Evolutionary conservation across 2,888 invertebrate genomes (phyloP).

Genomic region (Apamea monoglypha): DNA sequence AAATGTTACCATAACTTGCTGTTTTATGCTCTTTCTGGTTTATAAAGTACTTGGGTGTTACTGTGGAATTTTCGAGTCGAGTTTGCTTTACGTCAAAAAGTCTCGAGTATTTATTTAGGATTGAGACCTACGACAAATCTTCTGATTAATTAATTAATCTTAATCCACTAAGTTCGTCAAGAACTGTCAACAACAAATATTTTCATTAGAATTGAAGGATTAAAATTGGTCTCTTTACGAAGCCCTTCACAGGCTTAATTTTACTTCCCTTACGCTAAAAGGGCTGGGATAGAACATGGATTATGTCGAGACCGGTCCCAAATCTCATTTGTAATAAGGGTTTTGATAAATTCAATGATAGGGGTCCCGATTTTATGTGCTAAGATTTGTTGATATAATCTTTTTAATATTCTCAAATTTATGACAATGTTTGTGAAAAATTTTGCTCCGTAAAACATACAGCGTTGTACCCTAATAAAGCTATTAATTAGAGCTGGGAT

Average conservation of each 20-base stretch:
- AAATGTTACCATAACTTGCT: constrained; percentile 34
- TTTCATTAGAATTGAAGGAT: constrained; percentile 60
- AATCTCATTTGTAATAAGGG: constrained; percentile 69
- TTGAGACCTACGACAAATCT: constrained; percentile 2
- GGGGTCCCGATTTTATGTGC: constrained; percentile 55
- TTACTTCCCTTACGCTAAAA: constrained; percentile 62
- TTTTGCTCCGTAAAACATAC: constrained; percentile 44
- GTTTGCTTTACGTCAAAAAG: constrained; percentile 19
- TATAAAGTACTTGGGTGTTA: neutral
- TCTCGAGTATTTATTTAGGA: constrained; percentile 37
- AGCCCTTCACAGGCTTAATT: constrained; percentile 60
- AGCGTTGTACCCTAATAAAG: constrained; percentile 52
- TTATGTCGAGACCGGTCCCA: constrained; percentile 62
- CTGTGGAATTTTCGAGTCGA: constrained; percentile 15
- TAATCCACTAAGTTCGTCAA: constrained; percentile 32
- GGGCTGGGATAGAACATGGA: constrained; percentile 60
- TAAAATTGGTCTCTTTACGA: constrained; percentile 63
- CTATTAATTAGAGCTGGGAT: constrained; percentile 58
- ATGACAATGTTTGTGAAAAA: constrained; percentile 52
- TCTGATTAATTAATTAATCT: constrained; percentile 37
- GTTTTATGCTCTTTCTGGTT: constrained; percentile 43
- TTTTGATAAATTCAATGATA: constrained; percentile 68
- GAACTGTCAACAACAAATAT: constrained; percentile 48
- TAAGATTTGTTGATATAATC: constrained; percentile 61
- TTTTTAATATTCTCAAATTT: constrained; percentile 61